Evolutionary conservation across 2,888 invertebrate genomes (phyloP).

Genomic region (Alloplasta piceator): DNA sequence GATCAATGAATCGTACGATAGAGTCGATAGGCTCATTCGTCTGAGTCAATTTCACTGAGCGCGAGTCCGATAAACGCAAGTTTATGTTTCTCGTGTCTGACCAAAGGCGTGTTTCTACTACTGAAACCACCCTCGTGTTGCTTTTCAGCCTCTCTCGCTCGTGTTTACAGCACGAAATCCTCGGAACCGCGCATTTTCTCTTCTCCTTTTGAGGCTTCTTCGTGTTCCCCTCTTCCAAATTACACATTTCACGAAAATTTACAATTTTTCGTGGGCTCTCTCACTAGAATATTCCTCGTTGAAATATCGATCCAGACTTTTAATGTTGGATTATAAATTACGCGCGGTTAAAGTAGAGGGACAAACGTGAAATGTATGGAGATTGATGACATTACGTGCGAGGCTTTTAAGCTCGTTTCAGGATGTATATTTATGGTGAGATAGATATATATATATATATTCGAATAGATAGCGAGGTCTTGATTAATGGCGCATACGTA

Average conservation of each 20-base stretch:
- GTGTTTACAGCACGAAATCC: neutral
- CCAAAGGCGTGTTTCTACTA: conserved; percentile 37
- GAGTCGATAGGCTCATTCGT: neutral
- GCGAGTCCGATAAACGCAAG: conserved; percentile 7
- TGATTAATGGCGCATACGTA: conserved; percentile 50
- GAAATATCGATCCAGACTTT: neutral
- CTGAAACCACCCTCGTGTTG: conserved; percentile 9
- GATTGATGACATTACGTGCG: conserved; percentile 58
- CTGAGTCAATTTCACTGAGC: conserved; percentile 26
- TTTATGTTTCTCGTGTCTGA: conserved; percentile 33
- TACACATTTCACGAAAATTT: neutral
- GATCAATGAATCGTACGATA: no score
- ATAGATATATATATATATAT: neutral
- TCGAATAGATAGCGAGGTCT: neutral
- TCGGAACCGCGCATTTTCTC: neutral
- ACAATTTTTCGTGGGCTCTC: neutral
- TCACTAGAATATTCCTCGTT: neutral
- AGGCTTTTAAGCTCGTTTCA: conserved; percentile 58
- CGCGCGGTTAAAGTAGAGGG: conserved; percentile 29
- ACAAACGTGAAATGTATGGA: conserved; percentile 55
- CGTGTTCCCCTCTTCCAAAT: neutral
- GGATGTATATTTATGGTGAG: conserved; percentile 31
- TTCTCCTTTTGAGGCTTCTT: neutral
- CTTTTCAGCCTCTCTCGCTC: neutral
- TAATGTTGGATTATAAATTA: conserved; percentile 51